A percentile compares a stretch with the other conserved stretches of the same genome.
Evolutionary conservation across 1,140 invertebrate genomes (phyloP).

Genomic region (Nymphalis io): DNA sequence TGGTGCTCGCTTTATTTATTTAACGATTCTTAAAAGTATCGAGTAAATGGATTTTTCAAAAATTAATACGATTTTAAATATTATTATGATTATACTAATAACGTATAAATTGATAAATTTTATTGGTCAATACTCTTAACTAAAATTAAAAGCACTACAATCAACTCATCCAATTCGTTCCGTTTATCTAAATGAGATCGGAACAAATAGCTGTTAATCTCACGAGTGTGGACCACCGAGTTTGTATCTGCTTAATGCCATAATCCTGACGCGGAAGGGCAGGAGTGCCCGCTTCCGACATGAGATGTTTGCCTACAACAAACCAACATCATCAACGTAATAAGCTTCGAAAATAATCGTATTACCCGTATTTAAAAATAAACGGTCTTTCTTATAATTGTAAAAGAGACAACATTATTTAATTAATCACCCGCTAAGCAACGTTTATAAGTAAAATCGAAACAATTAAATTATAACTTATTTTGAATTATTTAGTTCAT

Average conservation of each 20-base stretch:
- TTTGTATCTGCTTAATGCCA: conserved; percentile 28
- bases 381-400: background rate
- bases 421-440: no score
- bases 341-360: background rate
- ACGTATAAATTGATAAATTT: no score
- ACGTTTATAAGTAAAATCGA: no score
- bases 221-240: conserved; percentile 25
- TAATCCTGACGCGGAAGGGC: conserved; percentile 31
- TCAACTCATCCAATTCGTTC: conserved; percentile 13
- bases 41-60: no score
- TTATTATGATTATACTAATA: no score
- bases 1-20: no score
- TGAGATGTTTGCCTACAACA: conserved; percentile 22
- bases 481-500: no score
- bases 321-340: conserved; percentile 3
- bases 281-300: conserved; percentile 26
- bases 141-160: conserved; percentile 11
- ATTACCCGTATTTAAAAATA: background rate
- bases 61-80: no score
- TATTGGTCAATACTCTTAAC: background rate
- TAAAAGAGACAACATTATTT: no score
- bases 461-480: no score
- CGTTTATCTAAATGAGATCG: conserved; percentile 30
- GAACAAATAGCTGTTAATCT: conserved; percentile 33
- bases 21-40: no score